Evolutionary conservation across 2,888 invertebrate genomes (phyloP).

Genomic region (Pterostichus niger): DNA sequence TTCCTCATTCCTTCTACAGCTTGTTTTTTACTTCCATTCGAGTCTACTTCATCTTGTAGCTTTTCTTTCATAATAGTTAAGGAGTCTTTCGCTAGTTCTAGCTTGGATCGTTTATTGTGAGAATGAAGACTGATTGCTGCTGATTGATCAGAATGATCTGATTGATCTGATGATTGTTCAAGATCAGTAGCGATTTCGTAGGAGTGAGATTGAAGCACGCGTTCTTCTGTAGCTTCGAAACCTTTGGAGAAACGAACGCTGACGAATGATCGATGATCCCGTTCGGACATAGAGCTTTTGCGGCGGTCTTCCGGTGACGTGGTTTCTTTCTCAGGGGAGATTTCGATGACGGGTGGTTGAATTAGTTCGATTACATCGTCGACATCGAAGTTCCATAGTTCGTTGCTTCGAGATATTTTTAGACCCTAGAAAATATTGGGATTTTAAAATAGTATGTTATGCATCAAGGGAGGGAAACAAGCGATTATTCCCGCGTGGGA

Average conservation of each 20-base stretch:
- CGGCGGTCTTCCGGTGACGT: background rate
- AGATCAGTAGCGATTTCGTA: background rate
- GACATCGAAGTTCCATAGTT: constrained; percentile 7
- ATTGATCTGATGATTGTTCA: no score
- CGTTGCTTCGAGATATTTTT: constrained; percentile 14
- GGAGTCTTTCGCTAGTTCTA: background rate
- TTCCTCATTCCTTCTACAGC: no score
- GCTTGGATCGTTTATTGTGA: background rate
- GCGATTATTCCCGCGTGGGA: no score
- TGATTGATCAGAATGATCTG: no score
- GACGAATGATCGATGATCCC: background rate
- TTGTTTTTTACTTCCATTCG: no score
- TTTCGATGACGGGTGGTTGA: background rate
- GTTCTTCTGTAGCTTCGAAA: background rate
- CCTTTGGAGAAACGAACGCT: constrained; percentile 28
- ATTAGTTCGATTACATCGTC: constrained; percentile 3
- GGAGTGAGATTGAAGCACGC: background rate
- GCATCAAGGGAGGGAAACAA: no score
- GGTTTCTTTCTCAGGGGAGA: no score
- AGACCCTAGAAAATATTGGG: background rate
- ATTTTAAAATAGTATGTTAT: no score
- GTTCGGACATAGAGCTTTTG: background rate
- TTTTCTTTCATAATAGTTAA: background rate
- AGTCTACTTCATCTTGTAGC: background rate
- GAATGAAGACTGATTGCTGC: no score